phyloP scores from a whole-genome alignment of 2,113 vertebrate genomes.

The Scomber japonicus region DNA sequence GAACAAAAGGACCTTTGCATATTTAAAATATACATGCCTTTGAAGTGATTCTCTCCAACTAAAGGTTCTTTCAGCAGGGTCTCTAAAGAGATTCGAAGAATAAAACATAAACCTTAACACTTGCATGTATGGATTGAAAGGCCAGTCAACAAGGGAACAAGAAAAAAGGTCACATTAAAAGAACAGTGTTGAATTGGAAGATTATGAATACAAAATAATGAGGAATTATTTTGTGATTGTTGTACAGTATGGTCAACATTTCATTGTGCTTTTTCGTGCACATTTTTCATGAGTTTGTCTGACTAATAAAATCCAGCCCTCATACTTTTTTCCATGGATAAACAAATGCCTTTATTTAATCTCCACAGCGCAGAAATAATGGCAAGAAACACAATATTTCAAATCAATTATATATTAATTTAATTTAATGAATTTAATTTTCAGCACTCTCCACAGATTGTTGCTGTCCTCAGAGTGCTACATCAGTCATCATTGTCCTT shows the following conservation, averaged over 20 bases:
- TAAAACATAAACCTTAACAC: background rate
- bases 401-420: too few relatives aligned
- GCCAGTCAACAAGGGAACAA: background rate
- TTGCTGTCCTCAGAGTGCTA: background rate
- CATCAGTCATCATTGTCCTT: background rate
- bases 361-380: too few relatives aligned
- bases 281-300: too few relatives aligned
- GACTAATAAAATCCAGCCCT: too few relatives aligned
- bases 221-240: background rate
- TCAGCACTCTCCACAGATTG: too few relatives aligned
- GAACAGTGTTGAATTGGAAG: background rate
- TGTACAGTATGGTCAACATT: too few relatives aligned
- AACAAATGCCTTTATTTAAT: too few relatives aligned
- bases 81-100: background rate
- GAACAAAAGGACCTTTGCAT: background rate
- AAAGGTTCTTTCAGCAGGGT: background rate
- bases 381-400: too few relatives aligned
- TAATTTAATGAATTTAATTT: too few relatives aligned
- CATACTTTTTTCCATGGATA: too few relatives aligned
- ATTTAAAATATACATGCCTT: background rate
- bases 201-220: background rate
- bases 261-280: too few relatives aligned
- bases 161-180: background rate
- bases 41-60: background rate
- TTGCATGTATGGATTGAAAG: constrained; percentile 1